phyloP scores from a whole-genome alignment of 2,888 invertebrate species.

The Poecilus cupreus region DNA sequence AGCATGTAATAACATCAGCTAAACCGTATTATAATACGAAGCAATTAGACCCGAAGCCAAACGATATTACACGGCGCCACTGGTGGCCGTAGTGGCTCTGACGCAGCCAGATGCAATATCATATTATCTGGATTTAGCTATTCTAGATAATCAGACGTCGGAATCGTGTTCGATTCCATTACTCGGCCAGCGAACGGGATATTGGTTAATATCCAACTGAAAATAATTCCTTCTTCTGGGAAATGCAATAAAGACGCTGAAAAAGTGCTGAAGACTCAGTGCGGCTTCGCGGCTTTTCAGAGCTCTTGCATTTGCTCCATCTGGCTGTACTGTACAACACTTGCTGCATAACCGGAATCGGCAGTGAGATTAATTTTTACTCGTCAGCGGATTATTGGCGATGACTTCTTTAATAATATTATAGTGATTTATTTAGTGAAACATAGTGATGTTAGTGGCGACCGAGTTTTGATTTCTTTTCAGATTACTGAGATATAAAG shows the following conservation, averaged over 20 bases:
- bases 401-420: constrained; percentile 5
- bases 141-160: constrained; percentile 44
- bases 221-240: constrained; percentile 42
- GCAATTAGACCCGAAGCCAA: constrained; percentile 55
- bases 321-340: too few relatives aligned
- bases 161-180: constrained; percentile 7
- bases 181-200: constrained; percentile 5
- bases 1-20: constrained; percentile 43
- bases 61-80: constrained; percentile 42
- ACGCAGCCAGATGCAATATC: constrained; percentile 48
- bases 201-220: constrained; percentile 44
- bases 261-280: neutral
- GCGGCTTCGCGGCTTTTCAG: too few relatives aligned
- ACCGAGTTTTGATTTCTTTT: neutral
- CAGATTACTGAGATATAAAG: neutral
- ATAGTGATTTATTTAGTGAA: constrained; percentile 13
- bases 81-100: neutral
- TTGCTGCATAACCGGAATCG: too few relatives aligned
- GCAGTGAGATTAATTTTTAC: neutral
- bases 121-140: constrained; percentile 56
- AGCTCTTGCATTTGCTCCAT: too few relatives aligned
- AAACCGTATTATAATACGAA: constrained; percentile 44
- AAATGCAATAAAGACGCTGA: constrained; percentile 41
- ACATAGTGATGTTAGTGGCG: neutral
- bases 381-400: neutral